Percentiles rank a stretch among this genome's conserved stretches.
Conservation (phyloP, 2,888 invertebrate genomes). For the Rhabditoides inermis region DNA sequence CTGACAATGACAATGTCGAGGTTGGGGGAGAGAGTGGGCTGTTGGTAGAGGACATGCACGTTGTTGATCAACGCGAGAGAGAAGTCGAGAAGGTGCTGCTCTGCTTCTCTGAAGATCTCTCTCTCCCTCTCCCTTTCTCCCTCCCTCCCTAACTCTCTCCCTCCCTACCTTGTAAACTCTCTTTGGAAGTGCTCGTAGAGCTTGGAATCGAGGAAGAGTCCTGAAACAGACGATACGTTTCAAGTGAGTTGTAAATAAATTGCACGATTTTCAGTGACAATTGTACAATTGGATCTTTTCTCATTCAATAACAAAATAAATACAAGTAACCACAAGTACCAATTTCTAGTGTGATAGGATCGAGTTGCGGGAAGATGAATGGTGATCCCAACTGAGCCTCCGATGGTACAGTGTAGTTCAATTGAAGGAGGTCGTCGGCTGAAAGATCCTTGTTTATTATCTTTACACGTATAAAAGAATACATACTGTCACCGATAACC, state of each 20-base stretch:
- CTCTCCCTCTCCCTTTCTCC: no score
- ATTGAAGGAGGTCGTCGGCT: slow-evolving; percentile 19
- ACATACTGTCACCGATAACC: no score
- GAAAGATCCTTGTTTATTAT: no score
- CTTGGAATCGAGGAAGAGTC: slow-evolving; percentile 48
- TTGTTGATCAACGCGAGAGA: slow-evolving; percentile 51
- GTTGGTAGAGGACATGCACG: slow-evolving; percentile 48
- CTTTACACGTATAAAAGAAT: no score
- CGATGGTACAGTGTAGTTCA: slow-evolving; percentile 49
- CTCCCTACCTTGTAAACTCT: slow-evolving; percentile 12
- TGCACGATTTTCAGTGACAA: no score
- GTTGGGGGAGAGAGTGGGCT: slow-evolving; percentile 46
- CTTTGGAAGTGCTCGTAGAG: slow-evolving; percentile 49
- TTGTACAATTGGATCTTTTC: no score
- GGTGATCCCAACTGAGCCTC: slow-evolving; percentile 46
- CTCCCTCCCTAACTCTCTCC: no score
- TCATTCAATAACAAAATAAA: no score
- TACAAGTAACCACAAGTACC: no score
- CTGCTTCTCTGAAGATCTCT: slow-evolving; percentile 19
- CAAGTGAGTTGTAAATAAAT: no score
- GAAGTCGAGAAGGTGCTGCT: slow-evolving; percentile 50
- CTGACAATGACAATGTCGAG: slow-evolving; percentile 50
- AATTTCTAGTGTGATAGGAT: slow-evolving; percentile 50
- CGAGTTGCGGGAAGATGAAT: slow-evolving; percentile 50
- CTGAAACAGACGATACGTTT: no score